Conservation (phyloP, 2,113 vertebrate genomes). For the Poeciliopsis prolifica region DNA sequence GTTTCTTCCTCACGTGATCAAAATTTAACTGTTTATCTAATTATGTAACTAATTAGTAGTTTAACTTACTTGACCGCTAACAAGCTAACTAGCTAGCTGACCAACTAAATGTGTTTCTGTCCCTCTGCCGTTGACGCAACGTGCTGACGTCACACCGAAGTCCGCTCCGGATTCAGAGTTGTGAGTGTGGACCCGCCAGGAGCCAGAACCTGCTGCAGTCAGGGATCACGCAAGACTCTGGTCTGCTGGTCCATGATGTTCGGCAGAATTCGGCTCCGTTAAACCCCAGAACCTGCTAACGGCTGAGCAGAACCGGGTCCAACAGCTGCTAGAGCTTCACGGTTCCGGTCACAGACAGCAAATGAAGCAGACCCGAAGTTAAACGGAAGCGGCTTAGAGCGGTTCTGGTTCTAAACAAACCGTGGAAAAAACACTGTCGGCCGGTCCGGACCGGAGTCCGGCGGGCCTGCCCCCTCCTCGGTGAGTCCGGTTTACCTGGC, state of each 20-base stretch:
- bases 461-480: neutral
- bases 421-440: too few species aligned
- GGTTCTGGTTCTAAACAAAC: too few species aligned
- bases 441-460: neutral
- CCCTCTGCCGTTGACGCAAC: too few species aligned
- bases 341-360: neutral
- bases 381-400: neutral
- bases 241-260: neutral
- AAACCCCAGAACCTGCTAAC: neutral
- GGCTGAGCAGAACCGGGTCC: neutral
- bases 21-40: too few species aligned
- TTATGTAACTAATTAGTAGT: too few species aligned
- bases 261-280: too few species aligned
- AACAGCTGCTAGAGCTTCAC: neutral
- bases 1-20: neutral
- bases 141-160: constrained; percentile 7
- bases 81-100: too few species aligned
- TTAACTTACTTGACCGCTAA: too few species aligned
- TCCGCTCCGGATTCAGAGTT: neutral
- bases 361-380: neutral
- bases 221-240: too few species aligned
- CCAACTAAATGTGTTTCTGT: too few species aligned
- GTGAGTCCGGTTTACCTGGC: constrained; percentile 56
- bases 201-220: neutral
- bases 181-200: accelerated